Percentiles rank a stretch among this genome's conserved stretches.
Conservation (phyloP, 2,113 vertebrate genomes). For the Coptodon bakossiorum region DNA sequence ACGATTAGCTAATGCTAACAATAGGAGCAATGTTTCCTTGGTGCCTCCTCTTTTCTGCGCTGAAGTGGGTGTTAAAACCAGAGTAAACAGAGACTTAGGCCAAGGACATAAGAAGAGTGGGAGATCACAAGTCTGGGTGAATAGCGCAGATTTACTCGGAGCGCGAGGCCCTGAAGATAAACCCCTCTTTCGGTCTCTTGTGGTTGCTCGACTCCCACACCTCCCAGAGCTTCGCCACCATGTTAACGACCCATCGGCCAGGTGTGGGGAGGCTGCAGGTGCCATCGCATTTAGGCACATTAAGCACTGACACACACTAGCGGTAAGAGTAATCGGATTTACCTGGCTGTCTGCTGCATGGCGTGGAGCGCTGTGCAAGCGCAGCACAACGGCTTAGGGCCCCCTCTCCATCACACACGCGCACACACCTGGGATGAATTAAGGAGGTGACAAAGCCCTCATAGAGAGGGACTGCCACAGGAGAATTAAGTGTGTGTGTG, state of each 20-base stretch:
- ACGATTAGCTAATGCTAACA: constrained; percentile 69
- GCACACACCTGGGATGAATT: constrained; percentile 70
- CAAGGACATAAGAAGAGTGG: constrained; percentile 28
- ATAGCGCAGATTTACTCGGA: constrained; percentile 54
- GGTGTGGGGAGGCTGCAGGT: constrained; percentile 76
- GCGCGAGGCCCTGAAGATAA: constrained; percentile 38
- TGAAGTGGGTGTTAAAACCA: constrained; percentile 63
- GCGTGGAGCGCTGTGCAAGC: constrained; percentile 44
- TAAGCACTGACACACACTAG: constrained; percentile 72
- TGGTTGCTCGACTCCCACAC: constrained; percentile 29
- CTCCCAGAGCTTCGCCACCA: constrained; percentile 30
- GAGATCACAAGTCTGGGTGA: constrained; percentile 47
- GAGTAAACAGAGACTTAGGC: constrained; percentile 61
- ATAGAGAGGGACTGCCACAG: constrained; percentile 26
- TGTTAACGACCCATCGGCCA: constrained; percentile 54
- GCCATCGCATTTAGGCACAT: constrained; percentile 71
- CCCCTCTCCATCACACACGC: constrained; percentile 65
- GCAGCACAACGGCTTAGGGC: constrained; percentile 56
- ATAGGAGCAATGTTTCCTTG: constrained; percentile 57
- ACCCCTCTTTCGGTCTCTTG: constrained; percentile 7
- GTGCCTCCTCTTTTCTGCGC: constrained; percentile 46
- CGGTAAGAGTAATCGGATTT: constrained; percentile 73
- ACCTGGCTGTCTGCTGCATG: constrained; percentile 52
- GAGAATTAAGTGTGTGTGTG: background rate
- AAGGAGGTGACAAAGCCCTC: constrained; percentile 66